Evolutionary conservation across 1,140 invertebrate genomes (phyloP), one percentile per base, ranked within the genome.

Genomic region (Aphaenogaster ashmeadi): DNA sequence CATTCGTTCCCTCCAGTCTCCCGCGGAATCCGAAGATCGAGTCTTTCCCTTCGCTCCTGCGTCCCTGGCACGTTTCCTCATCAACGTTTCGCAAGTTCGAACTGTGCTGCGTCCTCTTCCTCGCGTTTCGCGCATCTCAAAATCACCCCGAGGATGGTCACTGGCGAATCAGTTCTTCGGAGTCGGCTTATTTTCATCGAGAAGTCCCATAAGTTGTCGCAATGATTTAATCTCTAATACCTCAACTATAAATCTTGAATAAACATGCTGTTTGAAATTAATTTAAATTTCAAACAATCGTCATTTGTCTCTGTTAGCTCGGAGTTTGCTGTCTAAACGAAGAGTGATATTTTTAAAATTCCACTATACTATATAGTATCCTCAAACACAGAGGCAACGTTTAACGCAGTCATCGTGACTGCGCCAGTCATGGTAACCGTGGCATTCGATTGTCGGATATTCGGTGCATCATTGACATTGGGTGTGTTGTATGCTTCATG

Each of bases 41-140:
- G 79, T 90, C 89, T 91, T 89, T 91, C 90, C 90, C 90, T 91
- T 89, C 90, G 90, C 90, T 90, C 87, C 75, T 84, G 86, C 84
- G 89, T 91, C 89, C 90, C 89, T 90, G 89, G 89, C 89, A 90
- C 66, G 83, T 91, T 91, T 91, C 89, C 89, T 90, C 90, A 69
- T 91, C 60, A 36, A 50, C 89, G 78, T 91, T 91, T 91, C 90
- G 90, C 84, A 91, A 91, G 87, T 85, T 56, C 41, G 79, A 50
- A 66, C 52, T 74, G 62, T 58, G 41, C 75, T 27, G 69, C 60
- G 41, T 71, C 86, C 64, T 83, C 33, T 64, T 78, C 41, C 44
- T 60, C 71, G 54, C 88, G 47, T 78, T 81, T 81, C 62, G 71
- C 75, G 18, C 44, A 60, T 79, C 60, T 78, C 88, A 54, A 58